Base-by-base conservation (phyloP, 2,797 vertebrate genomes). In the Leuciscus waleckii region DNA sequence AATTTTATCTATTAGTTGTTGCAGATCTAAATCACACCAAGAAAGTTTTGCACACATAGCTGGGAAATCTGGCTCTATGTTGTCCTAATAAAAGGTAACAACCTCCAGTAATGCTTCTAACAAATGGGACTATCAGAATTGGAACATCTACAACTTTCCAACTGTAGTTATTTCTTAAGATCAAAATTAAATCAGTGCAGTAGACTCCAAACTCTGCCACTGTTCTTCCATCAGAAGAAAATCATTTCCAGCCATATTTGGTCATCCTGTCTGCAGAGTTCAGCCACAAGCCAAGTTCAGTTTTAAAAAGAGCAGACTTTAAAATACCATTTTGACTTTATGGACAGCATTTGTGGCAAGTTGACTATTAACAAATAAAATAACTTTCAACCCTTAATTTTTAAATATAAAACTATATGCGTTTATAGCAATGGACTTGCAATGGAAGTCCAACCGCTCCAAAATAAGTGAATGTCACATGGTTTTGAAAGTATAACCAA, bases 211-310 rank as follows among this genome's bases (percentile, higher is more conserved):
- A 85, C 90, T 84, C 87, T 19, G 79, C 71, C 81, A 86, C 86
- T 80, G 13, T 76, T 81, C 43, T 85, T 83, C 85, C 86, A 5
- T 79, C 84, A 87, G 91, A 90, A 90, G 90, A 92, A 92, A 91
- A 83, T 43, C 87, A 81, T 83, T 69, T 32, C 78, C 37, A 71
- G 82, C 92, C 91, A 88, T 93, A 93, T 90, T 92, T 92, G 91
- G 93, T 86, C 76, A 89, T 92, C 86, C 86, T 77, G 67, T 71
- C 67, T 71, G 67, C 16, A 43, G 16, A 58, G 67, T 63, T 63
- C 26, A 65, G 7, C 29, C 26, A 65, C 51, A 82, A 58, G 80
- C 35, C n/a, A 81, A 39, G 51, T 71, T 71, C n/a, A 21, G 65
- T 23, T 81, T 71, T 58, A 71, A 81, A 81, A 58, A 29, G 32